These are phyloP conservation scores for Bembecia ichneumoniformis DNA, from an alignment of 2,888 invertebrate species.

Conservation along the genomic window DNA sequence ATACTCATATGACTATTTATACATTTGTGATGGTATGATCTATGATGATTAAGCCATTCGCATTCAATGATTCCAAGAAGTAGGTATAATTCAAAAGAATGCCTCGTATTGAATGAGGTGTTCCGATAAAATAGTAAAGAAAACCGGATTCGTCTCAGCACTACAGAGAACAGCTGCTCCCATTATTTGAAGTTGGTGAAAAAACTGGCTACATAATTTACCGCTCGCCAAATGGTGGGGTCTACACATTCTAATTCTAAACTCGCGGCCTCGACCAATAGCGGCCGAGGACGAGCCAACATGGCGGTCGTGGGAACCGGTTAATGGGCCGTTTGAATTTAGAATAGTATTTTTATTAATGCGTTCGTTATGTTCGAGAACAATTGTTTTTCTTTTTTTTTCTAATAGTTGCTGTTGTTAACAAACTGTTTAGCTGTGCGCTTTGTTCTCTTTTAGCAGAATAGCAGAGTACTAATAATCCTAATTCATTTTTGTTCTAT, in stretches of 20 bases:
- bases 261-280: slow-evolving; percentile 66
- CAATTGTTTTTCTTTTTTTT: slow-evolving; percentile 53
- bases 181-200: slow-evolving; percentile 59
- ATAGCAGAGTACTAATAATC: neutral
- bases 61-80: no score
- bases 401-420: slow-evolving; percentile 11
- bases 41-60: no score
- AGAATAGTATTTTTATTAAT: slow-evolving; percentile 69
- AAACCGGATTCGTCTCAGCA: neutral
- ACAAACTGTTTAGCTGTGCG: neutral
- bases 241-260: slow-evolving; percentile 71
- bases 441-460: neutral
- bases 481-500: no score
- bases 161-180: slow-evolving; percentile 39
- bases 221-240: slow-evolving; percentile 70
- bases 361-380: slow-evolving; percentile 42
- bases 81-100: no score
- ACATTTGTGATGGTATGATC: no score
- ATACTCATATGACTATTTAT: no score
- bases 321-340: slow-evolving; percentile 71
- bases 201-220: slow-evolving; percentile 60
- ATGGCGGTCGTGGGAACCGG: slow-evolving; percentile 72
- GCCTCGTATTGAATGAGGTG: no score
- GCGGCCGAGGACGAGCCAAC: slow-evolving; percentile 66
- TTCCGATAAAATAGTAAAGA: no score